Evolutionary conservation across 35 echinoderm and acorn worm genomes (phyloP), one percentile per base, ranked within the genome.

Genomic region (Apostichopus japonicus): DNA sequence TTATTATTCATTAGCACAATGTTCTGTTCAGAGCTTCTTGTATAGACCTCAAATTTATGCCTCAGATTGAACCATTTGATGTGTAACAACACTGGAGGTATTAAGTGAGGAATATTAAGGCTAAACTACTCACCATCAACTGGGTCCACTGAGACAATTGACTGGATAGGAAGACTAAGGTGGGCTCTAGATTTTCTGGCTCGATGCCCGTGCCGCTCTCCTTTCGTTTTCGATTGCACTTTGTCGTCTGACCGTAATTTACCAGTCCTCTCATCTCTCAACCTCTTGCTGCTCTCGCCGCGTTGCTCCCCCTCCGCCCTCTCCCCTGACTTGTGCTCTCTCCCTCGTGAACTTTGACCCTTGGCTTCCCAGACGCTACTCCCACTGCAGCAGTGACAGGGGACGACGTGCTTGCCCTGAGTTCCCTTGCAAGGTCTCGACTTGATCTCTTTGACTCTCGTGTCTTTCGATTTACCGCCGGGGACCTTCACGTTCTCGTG

Each of bases 131-230:
- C 72, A 91, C 90, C 90, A 53, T 79, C 72, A 17, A 61, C 77
- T 10, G 77, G 90, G 61, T 91, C 73, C 73, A 91, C 90, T 0
- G 90, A 79, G 22, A 79, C 90, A 56, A 97, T 87, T 76, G 93
- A 97, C 79, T 97, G 96, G 23, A 97, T 91, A 22, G 93, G 93
- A 65, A 94, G 91, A 53, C 93, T 94, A 23, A 97, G 87, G 84
- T 97, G 93, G 77, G 91, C 96, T 91, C 96, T 91, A 13, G 91
- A 93, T 90, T 92, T 94, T 59, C 93, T 77, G 54, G 88, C 78
- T 23, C 93, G 65, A 79, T 91, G 90, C 24, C 86, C 86, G 24
- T 72, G 65, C 76, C 90, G 53, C 95, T 81, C 57, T 91, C 82
- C 27, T 80, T 92, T 83, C 72, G 91, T 70, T 90, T 77, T 73